Base-by-base conservation (phyloP, 2,797 vertebrate species). In the Xenops minutus region DNA sequence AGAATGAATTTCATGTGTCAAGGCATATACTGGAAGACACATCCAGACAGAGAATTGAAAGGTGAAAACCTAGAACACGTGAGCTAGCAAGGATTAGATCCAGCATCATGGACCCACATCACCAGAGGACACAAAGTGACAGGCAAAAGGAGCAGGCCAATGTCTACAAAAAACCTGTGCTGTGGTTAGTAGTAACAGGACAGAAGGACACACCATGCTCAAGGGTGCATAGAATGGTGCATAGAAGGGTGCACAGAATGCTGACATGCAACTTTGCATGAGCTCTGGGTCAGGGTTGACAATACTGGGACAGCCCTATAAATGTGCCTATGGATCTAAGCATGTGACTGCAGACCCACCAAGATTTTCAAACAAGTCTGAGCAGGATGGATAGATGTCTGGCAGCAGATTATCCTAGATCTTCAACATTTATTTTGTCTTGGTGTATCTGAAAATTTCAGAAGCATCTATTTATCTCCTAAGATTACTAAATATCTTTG, bases 281-380 rank as follows among this genome's bases (percentile, higher is more conserved):
- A 79, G 34, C 24, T 56, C 63, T 48, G 14, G 21, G 8, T 3
- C 9, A 29, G 10, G 3, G 6, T 0, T 41, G 32, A 15, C n/a
- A 73, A 16, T 73, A 44, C 7, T 37, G 30, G 37, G 11, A n/a
- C 9, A 14, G 22, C 39, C 23, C 43, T 43, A 44, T 9, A 55
- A 63, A 36, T 21, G 5, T 19, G 6, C 13, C 26, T 76, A 6
- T 16, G 26, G 12, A 69, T 52, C 29, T 49, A 69, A 71, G 32
- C 12, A 23, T 4, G 15, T 52, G 34, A 43, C n/a, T 69, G 26
- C 27, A 76, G 20, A 51, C 23, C 78, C 32, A 71, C 5, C 51
- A 29, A 5, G 27, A 44, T 84, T 85, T 84, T 88, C 48, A 79
- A 55, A 85, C 12, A 61, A 27, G 12, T 46, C 27, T 69, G 44